These are phyloP conservation scores for Rhopalosiphum nymphaeae DNA, from an alignment of 2,888 invertebrate species.

Conservation along the genomic window DNA sequence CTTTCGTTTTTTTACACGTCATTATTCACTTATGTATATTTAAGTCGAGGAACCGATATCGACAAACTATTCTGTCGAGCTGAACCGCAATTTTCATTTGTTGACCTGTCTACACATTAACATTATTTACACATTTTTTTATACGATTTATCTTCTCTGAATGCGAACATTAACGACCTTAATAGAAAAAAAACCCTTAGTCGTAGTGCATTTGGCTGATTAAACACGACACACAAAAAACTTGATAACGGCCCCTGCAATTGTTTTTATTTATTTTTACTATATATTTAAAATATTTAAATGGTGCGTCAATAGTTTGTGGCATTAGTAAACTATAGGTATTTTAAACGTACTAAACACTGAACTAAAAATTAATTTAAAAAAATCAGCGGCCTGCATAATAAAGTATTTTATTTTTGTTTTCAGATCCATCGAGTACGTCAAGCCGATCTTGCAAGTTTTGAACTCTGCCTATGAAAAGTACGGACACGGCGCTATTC, in stretches of 20 bases:
- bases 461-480: slow-evolving; percentile 69
- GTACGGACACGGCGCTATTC: slow-evolving; percentile 66
- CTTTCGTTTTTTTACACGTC: not conserved
- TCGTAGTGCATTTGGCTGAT: not conserved
- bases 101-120: not conserved
- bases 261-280: not conserved
- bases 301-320: not conserved
- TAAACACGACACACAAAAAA: not conserved
- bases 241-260: not conserved
- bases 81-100: not conserved
- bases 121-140: not conserved
- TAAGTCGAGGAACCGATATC: not conserved
- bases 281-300: not conserved
- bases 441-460: slow-evolving; percentile 69
- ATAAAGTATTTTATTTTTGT: not conserved
- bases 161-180: not conserved
- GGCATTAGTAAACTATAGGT: not conserved
- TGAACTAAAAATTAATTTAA: not conserved
- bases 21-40: not conserved
- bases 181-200: not conserved
- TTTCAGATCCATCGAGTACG: slow-evolving; percentile 69
- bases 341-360: not conserved
- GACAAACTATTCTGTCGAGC: not conserved
- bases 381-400: not conserved
- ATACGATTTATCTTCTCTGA: too few species aligned